Percentiles rank a stretch among this genome's conserved stretches.
Evolutionary conservation across 2,888 invertebrate genomes (phyloP).

Genomic region (Euplagia quadripunctaria): DNA sequence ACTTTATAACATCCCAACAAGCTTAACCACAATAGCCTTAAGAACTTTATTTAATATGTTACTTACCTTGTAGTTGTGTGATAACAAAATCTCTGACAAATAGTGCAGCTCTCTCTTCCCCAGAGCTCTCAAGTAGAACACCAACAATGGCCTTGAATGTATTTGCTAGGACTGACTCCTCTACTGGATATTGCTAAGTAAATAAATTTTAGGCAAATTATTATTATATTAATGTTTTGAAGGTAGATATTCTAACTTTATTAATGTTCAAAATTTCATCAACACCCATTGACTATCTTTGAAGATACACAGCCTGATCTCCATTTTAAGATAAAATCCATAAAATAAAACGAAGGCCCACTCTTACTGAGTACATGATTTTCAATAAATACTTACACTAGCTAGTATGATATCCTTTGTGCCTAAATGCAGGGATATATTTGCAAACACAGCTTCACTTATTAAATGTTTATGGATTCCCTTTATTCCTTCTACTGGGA

Average conservation of each 20-base stretch:
- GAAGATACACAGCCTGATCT: no score
- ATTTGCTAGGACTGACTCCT: conserved; percentile 89
- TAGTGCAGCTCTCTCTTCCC: conserved; percentile 88
- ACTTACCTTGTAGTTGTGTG: conserved; percentile 90
- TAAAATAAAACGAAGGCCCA: no score
- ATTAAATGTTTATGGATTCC: conserved; percentile 90
- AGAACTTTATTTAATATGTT: no score
- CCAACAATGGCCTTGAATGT: conserved; percentile 94
- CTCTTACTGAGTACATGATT: neutral
- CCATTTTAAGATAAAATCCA: no score
- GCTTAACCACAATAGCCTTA: no score
- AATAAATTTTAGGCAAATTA: no score
- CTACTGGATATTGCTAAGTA: conserved; percentile 91
- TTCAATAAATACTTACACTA: conserved; percentile 86
- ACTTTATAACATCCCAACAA: no score
- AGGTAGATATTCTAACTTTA: no score
- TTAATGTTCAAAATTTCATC: no score
- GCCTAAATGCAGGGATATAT: conserved; percentile 92
- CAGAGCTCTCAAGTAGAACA: conserved; percentile 90
- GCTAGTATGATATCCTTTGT: conserved; percentile 93
- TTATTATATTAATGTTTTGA: no score
- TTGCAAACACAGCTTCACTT: conserved; percentile 89
- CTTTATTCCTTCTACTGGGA: conserved; percentile 92
- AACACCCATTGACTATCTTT: no score
- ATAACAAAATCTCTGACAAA: conserved; percentile 96